Evolutionary conservation across 2,888 invertebrate genomes (phyloP).

Genomic region (Theristus sp.): DNA sequence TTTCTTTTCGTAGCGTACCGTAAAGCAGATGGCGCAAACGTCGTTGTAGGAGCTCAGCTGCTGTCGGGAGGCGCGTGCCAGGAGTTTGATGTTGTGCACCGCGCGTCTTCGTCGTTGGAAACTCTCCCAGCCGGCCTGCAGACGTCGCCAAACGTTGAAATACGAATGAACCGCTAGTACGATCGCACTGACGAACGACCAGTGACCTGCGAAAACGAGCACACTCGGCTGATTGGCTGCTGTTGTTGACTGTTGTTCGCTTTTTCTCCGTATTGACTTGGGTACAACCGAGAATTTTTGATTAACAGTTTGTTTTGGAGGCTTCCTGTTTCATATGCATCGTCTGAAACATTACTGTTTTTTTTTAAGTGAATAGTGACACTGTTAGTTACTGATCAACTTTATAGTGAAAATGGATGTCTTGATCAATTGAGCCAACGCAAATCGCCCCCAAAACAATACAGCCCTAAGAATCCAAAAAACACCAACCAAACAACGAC

Average conservation of each 20-base stretch:
- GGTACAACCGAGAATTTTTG: no score
- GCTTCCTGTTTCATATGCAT: no score
- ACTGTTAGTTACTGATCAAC: no score
- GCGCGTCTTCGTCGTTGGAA: constrained; percentile 36
- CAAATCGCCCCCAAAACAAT: constrained; percentile 4
- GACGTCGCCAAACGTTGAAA: constrained; percentile 39
- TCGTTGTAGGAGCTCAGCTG: constrained; percentile 33
- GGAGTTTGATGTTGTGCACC: constrained; percentile 34
- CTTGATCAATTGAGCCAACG: no score
- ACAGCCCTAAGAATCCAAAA: constrained; percentile 25
- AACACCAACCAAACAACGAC: constrained; percentile 3
- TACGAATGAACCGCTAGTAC: constrained; percentile 39
- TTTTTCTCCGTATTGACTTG: no score
- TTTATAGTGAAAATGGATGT: no score
- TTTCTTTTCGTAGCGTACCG: constrained; percentile 10
- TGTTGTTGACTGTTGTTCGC: no score
- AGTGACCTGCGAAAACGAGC: constrained; percentile 9
- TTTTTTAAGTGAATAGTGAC: no score
- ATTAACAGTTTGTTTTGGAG: no score
- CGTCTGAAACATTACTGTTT: no score
- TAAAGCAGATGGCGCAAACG: constrained; percentile 40
- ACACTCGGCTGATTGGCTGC: no score
- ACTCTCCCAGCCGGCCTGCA: constrained; percentile 36
- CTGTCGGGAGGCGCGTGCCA: constrained; percentile 32
- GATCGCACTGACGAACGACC: constrained; percentile 13